Evolutionary conservation across 2,113 vertebrate species (phyloP), one percentile per base, ranked within the genome.

Genomic region (Chrysochloris asiatica): DNA sequence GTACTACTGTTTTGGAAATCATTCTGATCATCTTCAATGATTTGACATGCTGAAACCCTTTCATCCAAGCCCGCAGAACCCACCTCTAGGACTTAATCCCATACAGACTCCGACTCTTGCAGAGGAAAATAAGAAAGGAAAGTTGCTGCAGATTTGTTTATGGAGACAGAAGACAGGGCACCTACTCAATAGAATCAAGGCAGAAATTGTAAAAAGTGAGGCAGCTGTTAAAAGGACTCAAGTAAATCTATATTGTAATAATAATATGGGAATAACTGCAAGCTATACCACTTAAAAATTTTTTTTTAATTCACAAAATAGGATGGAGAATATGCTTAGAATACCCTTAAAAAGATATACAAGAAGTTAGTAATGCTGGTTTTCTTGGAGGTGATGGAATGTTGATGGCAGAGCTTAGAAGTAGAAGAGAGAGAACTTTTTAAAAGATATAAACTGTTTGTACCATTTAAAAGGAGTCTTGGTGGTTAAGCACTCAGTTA

Each of bases 61-160:
- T n/a, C n/a, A n/a, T n/a, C n/a, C n/a, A n/a, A n/a, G n/a, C n/a
- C 73, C 50, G 47, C 17, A 78, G 65, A 93, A n/a, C 19, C n/a
- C 4, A 3, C 4, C 26, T n/a, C 24, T 16, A 87, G 28, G 12
- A 77, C 41, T 69, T 84, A 28, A 48, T 24, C 50, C n/a, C 56
- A 56, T 50, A n/a, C 11, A 30, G 36, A 69, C 85, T 83, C 77
- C 54, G 48, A n/a, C 17, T 41, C 3, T 12, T 73, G 22, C 48
- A n/a, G 0, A 1, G 61, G 33, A 24, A 47, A 16, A 52, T 22
- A 59, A 9, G n/a, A n/a, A n/a, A n/a, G n/a, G n/a, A n/a, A n/a
- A n/a, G 28, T n/a, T 10, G 1, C 2, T 9, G 11, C 14, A 47
- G 65, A 38, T 4, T 14, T 43, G 19, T 38, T 59, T 28, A 41